Conservation (phyloP, 2,797 vertebrate genomes). For the Remorina albescens region DNA sequence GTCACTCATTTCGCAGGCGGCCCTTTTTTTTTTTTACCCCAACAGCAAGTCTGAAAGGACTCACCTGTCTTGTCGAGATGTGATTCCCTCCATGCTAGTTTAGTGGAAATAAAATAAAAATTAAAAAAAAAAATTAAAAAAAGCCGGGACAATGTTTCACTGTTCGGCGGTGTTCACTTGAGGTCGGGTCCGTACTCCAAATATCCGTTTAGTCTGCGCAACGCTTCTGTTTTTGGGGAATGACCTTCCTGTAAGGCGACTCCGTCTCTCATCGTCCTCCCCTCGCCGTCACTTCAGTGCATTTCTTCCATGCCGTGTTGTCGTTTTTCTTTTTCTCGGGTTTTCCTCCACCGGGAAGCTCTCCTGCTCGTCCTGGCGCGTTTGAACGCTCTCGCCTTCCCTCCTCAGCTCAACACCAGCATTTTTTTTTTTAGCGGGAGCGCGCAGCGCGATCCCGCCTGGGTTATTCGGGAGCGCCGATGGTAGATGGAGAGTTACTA, state of each 20-base stretch:
- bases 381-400: conserved; percentile 72
- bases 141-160: conserved; percentile 63
- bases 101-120: conserved; percentile 36
- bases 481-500: conserved; percentile 85
- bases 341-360: conserved; percentile 53
- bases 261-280: conserved; percentile 71
- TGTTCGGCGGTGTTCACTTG: conserved; percentile 65
- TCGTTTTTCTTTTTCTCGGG: conserved; percentile 2
- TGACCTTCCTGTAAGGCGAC: conserved; percentile 71
- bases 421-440: conserved; percentile 76
- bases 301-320: conserved; percentile 40
- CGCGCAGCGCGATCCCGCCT: conserved; percentile 83
- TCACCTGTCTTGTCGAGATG: conserved; percentile 84
- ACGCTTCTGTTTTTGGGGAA: conserved; percentile 59
- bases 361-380: conserved; percentile 73
- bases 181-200: conserved; percentile 74
- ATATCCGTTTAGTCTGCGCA: conserved; percentile 66
- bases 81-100: conserved; percentile 80
- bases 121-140: too few relatives aligned
- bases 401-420: conserved; percentile 76
- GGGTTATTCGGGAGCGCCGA: conserved; percentile 79
- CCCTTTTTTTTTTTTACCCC: background rate
- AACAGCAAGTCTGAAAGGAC: conserved; percentile 73
- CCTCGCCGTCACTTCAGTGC: conserved; percentile 56
- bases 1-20: conserved; percentile 47